phyloP scores from a whole-genome alignment of 2,113 vertebrate genomes.

The Galbula dea region DNA sequence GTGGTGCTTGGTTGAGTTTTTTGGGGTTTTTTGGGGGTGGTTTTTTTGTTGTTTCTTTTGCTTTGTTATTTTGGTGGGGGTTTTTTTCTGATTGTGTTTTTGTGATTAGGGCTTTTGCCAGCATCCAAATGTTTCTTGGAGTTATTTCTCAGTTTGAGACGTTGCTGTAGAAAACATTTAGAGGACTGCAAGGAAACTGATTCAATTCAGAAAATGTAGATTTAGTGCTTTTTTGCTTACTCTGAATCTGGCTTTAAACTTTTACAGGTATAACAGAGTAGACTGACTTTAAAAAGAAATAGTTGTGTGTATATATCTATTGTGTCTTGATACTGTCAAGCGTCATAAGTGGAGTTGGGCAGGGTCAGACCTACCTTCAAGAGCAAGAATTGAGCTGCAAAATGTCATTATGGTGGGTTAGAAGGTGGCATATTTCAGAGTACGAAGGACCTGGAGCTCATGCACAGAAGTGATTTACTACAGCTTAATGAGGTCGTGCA shows the following conservation, averaged over 20 bases:
- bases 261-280: background rate
- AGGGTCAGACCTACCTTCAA: background rate
- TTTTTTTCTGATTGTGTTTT: background rate
- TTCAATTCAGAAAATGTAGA: background rate
- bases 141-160: background rate
- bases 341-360: background rate
- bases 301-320: background rate
- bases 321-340: background rate
- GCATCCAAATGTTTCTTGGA: background rate
- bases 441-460: background rate
- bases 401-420: background rate
- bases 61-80: too few species aligned
- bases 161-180: background rate
- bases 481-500: background rate
- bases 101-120: background rate
- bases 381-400: background rate
- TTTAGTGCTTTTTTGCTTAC: background rate
- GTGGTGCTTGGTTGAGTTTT: background rate
- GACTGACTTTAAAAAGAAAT: background rate
- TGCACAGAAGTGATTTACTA: background rate
- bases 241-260: background rate
- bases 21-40: background rate
- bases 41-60: background rate
- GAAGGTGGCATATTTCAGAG: background rate
- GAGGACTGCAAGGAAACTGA: background rate